phyloP scores from a whole-genome alignment of 2,113 vertebrate species.

The Gracilinanus agilis region DNA sequence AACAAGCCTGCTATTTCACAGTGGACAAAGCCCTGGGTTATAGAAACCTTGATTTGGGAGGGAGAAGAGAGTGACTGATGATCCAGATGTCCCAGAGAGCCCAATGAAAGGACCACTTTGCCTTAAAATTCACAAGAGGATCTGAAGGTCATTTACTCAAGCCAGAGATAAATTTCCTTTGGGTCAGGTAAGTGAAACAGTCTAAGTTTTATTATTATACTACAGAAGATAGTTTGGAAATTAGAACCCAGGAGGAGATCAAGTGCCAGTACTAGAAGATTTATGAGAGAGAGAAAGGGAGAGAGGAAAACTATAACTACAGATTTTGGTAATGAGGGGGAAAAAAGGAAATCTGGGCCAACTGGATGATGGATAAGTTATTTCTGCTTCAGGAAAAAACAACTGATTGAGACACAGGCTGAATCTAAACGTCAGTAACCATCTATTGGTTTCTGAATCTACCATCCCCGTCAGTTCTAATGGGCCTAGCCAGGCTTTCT shows the following conservation, averaged over 20 bases:
- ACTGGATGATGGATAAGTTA: conserved; percentile 1
- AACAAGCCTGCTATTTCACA: background rate
- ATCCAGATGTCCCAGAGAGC: conserved; percentile 41
- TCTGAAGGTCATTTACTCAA: conserved; percentile 68
- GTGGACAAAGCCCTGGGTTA: background rate
- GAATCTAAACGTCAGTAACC: background rate
- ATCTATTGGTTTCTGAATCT: background rate
- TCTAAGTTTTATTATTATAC: conserved; percentile 54
- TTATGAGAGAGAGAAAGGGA: background rate
- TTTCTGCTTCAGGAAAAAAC: conserved; percentile 2
- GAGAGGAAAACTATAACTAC: background rate
- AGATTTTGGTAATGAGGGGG: conserved; percentile 1
- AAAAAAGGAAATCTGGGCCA: background rate
- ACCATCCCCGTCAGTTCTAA: background rate
- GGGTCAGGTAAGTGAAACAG: conserved; percentile 56
- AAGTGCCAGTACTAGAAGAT: conserved; percentile 55
- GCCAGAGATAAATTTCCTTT: conserved; percentile 50
- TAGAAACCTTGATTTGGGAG: conserved; percentile 24
- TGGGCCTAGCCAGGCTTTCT: background rate
- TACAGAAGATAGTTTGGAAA: conserved; percentile 65
- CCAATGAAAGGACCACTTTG: conserved; percentile 57
- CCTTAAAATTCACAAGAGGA: conserved; percentile 63
- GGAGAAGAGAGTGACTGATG: background rate
- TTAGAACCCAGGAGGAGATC: conserved; percentile 62
- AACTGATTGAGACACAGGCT: background rate